Evolutionary conservation across 2,797 vertebrate species (phyloP).

Genomic region (Cyprinodon diabolis): DNA sequence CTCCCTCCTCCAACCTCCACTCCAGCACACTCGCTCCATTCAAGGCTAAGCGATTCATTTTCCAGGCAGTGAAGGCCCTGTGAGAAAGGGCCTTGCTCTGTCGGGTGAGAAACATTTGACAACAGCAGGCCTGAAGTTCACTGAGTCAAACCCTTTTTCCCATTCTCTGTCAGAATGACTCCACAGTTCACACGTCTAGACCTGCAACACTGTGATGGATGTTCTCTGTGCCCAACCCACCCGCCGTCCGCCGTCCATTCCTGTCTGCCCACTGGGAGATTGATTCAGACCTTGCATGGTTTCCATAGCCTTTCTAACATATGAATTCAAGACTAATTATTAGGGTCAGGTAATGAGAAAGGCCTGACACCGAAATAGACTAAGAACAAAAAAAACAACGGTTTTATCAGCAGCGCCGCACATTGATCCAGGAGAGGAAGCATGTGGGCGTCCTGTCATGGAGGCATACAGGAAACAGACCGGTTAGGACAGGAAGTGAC

Average conservation of each 20-base stretch:
- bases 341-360: constrained; percentile 15
- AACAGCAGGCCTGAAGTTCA: constrained; percentile 23
- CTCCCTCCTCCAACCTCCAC: constrained; percentile 27
- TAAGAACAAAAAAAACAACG: constrained; percentile 15
- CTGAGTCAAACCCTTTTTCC: constrained; percentile 25
- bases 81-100: constrained; percentile 22
- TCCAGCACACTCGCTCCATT: constrained; percentile 58
- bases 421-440: constrained; percentile 65
- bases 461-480: constrained; percentile 70
- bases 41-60: constrained; percentile 63
- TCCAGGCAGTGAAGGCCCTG: constrained; percentile 12
- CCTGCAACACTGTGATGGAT: constrained; percentile 27
- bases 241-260: constrained; percentile 48
- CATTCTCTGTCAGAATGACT: constrained; percentile 16
- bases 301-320: constrained; percentile 43
- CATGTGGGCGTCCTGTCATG: constrained; percentile 62
- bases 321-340: constrained; percentile 17
- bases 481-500: constrained; percentile 69
- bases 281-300: constrained; percentile 43
- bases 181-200: constrained; percentile 32
- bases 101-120: constrained; percentile 28
- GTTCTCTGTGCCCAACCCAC: constrained; percentile 14
- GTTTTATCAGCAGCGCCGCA: constrained; percentile 69
- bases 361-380: constrained; percentile 45
- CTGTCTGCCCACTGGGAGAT: constrained; percentile 70